Base-by-base conservation (phyloP, 2,113 vertebrate species). In the Halichoerus grypus region DNA sequence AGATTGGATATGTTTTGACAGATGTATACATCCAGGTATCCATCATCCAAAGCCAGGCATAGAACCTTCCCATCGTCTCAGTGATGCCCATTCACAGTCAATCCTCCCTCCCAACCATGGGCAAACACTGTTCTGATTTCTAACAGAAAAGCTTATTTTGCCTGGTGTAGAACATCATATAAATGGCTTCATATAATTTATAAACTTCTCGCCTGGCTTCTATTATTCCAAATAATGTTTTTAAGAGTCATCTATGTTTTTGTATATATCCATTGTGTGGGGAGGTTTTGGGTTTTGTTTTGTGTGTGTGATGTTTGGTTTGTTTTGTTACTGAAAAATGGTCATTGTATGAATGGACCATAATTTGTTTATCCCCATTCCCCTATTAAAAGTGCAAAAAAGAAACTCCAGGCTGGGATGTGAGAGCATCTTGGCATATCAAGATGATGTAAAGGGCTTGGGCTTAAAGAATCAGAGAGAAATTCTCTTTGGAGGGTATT, bases 201-300 rank as follows among this genome's bases (percentile, higher is more conserved):
- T 83, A 55, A 8, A 26, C 36, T 65, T 74, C 94, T 85, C 89
- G 15, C 12, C 36, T 77, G 76, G 33, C 28, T 82, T 94, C 49
- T 85, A 9, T 85, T 92, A 12, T 55, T 65, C 46, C 61, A 63
- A 24, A n/a, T 55, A 92, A 55, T 63, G 31, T 46, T 96, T 82
- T 92, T 57, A 46, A 96, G 69, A 81, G 88, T 79, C 65, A 33
- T 81, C 74, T n/a, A 59, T 65, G n/a, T 59, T 83, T 82, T 77
- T 94, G 12, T 90, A 15, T 88, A 3, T 72, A 57, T 88, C 24
- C 36, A 7, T 31, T 49, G 24, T n/a, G 11, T 39, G 49, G 21
- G 46, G 16, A n/a, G 19, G 14, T 94, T 61, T 39, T 74, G 76
- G 33, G 33, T 42, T 86, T 92, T 63, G 19, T 26, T 95, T 67